Percentiles rank a stretch among this genome's conserved stretches.
Conservation (phyloP, 2,113 vertebrate species). For the Sciurus niger region DNA sequence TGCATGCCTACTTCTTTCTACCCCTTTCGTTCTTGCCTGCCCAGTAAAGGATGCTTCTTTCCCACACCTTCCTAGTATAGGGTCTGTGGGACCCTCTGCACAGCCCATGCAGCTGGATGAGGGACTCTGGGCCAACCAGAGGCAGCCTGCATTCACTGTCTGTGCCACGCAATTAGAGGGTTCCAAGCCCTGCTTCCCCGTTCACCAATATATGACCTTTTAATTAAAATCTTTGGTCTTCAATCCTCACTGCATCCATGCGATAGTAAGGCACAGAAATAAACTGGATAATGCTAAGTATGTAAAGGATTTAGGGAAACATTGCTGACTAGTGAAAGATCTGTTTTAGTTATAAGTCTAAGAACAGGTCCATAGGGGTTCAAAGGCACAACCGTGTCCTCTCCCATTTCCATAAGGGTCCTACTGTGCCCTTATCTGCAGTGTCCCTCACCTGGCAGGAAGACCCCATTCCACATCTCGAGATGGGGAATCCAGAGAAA, state of each 20-base stretch:
- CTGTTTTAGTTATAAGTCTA: neutral
- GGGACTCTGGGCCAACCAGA: neutral
- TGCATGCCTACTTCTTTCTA: neutral
- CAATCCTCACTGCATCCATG: neutral
- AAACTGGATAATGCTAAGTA: neutral
- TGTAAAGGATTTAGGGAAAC: neutral
- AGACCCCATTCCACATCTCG: neutral
- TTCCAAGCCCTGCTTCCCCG: neutral
- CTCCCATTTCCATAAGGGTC: neutral
- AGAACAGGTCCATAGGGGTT: neutral
- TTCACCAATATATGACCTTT: neutral
- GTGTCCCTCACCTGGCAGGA: neutral
- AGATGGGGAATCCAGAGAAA: neutral
- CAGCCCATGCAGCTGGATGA: neutral
- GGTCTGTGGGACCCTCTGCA: neutral
- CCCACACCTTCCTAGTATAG: neutral
- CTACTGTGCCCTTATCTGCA: neutral
- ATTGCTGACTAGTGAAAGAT: neutral
- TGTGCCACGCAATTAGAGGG: neutral
- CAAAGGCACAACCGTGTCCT: neutral
- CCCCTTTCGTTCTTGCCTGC: neutral
- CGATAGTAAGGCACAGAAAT: neutral
- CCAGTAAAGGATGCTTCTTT: neutral
- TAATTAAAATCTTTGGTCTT: neutral
- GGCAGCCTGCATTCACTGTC: neutral